Evolutionary conservation across 2,888 invertebrate genomes (phyloP), one percentile per base, ranked within the genome.

Genomic region (Aphidius colemani): DNA sequence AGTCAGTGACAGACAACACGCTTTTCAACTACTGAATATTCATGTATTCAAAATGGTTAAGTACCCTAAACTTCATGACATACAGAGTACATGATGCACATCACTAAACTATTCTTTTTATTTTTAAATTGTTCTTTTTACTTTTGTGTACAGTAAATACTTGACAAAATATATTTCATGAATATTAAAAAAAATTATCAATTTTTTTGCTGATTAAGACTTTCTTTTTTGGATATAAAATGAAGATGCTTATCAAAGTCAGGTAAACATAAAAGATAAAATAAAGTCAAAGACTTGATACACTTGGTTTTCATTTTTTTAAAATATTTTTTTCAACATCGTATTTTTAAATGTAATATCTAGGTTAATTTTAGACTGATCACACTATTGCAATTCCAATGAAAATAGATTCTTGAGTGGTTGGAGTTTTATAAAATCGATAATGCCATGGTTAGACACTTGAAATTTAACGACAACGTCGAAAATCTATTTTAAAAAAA

Each of bases 301-400:
- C 13, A 18, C 13, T 18, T 18, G 13, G 2, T 30, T 30, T 30
- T 30, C 5, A 30, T 30, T 5, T 30, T 5, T 30, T 30, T 18
- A 18, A 2, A 5, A 2, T 30, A 30, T 30, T 5, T 30, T 30
- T 30, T 30, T 30, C 5, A 18, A 30, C 30, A 5, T 30, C 4
- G 5, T 30, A 30, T 30, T 30, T 5, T 30, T 30, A 30, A 30
- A 30, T 30, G 30, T 30, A 30, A 30, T 30, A 30, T 30, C 30
- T 30, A 30, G 30, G 30, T 30, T 30, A 30, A 30, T 30, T 30
- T 30, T 30, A 3, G 30, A 30, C 30, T 30, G 4, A 57, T 57
- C 56, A n/a, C 7, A 45, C 45, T 46, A 46, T 57, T 57, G 56
- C 56, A 57, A 57, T 57, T 57, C 56, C 56, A 45, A 57, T 57